phyloP scores from a whole-genome alignment of 2,113 vertebrate genomes.

The Cyrtonyx montezumae region DNA sequence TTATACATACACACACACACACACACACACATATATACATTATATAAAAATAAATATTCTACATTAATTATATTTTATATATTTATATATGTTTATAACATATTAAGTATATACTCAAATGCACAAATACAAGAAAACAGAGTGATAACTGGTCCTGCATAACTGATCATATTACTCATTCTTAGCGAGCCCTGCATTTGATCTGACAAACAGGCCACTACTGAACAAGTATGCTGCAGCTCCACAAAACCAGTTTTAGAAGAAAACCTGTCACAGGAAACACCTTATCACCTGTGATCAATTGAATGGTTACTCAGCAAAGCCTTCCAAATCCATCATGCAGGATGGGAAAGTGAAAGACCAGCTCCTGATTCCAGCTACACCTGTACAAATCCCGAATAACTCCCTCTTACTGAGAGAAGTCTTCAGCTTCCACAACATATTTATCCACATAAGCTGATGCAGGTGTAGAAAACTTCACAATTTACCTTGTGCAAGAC shows the following conservation, averaged over 20 bases:
- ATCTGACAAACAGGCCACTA: slow-evolving; percentile 3
- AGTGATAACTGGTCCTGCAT: not conserved
- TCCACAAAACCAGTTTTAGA: not conserved
- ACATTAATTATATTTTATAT: too few species aligned
- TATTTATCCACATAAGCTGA: slow-evolving; percentile 47
- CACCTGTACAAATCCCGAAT: slow-evolving; percentile 39
- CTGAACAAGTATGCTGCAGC: not conserved
- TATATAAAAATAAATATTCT: not conserved
- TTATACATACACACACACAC: rapidly evolving
- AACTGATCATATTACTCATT: not conserved
- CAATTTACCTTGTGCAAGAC: not conserved
- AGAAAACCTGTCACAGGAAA: slow-evolving; percentile 32
- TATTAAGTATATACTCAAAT: not conserved
- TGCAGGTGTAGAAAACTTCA: slow-evolving; percentile 27
- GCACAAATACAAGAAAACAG: not conserved
- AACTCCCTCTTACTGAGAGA: not conserved
- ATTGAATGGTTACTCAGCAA: slow-evolving; percentile 25
- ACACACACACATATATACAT: not conserved
- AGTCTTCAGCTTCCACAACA: slow-evolving; percentile 6
- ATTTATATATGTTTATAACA: too few species aligned
- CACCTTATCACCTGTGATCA: slow-evolving; percentile 24
- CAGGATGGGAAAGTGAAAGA: slow-evolving; percentile 3
- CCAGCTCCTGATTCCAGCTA: slow-evolving; percentile 6
- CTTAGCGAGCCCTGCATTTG: not conserved
- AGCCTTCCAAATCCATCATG: slow-evolving; percentile 31